phyloP scores from a whole-genome alignment of 2,113 vertebrate species.

The Electrona antarctica region DNA sequence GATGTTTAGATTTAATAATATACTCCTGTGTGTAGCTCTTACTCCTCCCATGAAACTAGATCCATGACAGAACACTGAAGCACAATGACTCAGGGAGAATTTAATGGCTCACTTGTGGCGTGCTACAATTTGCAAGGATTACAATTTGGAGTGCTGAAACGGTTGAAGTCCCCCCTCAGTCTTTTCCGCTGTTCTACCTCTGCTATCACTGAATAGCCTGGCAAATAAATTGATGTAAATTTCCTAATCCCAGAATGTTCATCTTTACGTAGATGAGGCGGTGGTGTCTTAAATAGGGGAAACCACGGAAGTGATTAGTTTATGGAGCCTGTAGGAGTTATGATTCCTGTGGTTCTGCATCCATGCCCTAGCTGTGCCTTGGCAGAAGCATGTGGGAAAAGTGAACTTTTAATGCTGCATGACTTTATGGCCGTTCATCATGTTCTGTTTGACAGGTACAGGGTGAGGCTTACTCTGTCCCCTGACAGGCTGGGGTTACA shows the following conservation, averaged over 20 bases:
- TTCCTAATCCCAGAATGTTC: constrained; percentile 50
- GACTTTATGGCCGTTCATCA: constrained; percentile 55
- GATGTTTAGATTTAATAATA: constrained; percentile 39
- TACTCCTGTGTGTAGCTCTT: constrained; percentile 16
- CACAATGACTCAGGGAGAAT: constrained; percentile 29
- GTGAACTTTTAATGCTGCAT: constrained; percentile 45
- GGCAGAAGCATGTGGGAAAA: constrained; percentile 50
- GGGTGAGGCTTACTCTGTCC: constrained; percentile 54
- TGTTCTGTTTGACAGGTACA: constrained; percentile 57
- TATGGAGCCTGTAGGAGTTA: constrained; percentile 60
- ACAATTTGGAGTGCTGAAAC: not conserved
- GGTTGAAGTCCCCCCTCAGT: not conserved
- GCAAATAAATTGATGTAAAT: constrained; percentile 42
- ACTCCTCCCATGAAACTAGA: constrained; percentile 38
- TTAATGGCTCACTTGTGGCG: constrained; percentile 36
- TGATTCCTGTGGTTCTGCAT: constrained; percentile 45
- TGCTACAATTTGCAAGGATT: not conserved
- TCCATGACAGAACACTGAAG: constrained; percentile 30
- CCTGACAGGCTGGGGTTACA: constrained; percentile 40
- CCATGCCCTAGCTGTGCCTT: constrained; percentile 30
- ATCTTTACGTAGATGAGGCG: constrained; percentile 45
- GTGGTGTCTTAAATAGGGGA: constrained; percentile 27
- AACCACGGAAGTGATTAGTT: constrained; percentile 58
- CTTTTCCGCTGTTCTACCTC: constrained; percentile 14
- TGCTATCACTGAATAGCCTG: constrained; percentile 35